Conservation (phyloP, 2,113 vertebrate species). For the Octodon degus region DNA sequence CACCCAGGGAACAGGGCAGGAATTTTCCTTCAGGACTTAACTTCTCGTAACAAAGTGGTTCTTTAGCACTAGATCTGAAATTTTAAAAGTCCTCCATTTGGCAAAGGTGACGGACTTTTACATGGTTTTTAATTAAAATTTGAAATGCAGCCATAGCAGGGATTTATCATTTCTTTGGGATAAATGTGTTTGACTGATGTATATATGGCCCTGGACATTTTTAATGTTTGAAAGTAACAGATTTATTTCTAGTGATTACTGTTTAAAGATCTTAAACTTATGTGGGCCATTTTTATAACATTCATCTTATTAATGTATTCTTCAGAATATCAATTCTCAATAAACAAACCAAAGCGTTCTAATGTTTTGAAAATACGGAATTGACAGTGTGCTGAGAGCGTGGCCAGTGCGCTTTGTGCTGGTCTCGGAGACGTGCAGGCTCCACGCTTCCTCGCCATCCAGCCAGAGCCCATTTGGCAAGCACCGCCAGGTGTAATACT, state of each 20-base stretch:
- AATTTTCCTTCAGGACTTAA: background rate
- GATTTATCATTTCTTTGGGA: background rate
- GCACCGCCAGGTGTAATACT: background rate
- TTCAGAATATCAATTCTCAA: background rate
- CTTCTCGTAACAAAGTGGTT: background rate
- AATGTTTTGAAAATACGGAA: background rate
- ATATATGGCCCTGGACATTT: background rate
- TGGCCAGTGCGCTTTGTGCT: background rate
- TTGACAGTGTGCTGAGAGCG: background rate
- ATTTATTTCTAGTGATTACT: background rate
- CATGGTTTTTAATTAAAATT: slow-evolving; percentile 30
- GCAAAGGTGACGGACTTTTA: background rate
- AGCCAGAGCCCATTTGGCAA: background rate
- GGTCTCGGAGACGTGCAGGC: background rate
- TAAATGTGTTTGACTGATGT: background rate
- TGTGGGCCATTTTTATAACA: background rate
- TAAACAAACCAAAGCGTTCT: background rate
- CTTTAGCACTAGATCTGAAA: background rate
- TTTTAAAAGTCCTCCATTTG: background rate
- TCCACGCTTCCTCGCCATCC: background rate
- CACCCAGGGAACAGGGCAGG: background rate
- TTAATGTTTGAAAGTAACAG: background rate
- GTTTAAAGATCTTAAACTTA: background rate
- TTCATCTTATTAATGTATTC: background rate
- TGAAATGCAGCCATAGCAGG: background rate